These are phyloP conservation scores for Eristalis tenax DNA, from an alignment of 2,888 invertebrate species.

Conservation along the genomic window DNA sequence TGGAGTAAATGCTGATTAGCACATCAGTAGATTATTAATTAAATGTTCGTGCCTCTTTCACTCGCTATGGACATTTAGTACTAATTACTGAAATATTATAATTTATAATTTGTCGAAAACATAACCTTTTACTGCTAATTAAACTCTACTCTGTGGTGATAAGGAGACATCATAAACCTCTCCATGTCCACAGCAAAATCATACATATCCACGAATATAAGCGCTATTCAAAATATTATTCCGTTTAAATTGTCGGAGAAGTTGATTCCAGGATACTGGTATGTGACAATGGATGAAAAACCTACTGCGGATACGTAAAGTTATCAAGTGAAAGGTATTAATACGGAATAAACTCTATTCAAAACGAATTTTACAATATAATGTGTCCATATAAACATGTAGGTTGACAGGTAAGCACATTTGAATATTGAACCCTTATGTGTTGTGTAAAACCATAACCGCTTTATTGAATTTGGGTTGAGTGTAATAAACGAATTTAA, in stretches of 20 bases:
- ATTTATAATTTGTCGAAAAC: constrained; percentile 16
- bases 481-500: too few species aligned
- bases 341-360: neutral
- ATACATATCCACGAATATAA: neutral
- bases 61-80: neutral
- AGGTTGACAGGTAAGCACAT: too few species aligned
- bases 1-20: constrained; percentile 22
- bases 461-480: too few species aligned
- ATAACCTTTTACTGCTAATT: constrained; percentile 19
- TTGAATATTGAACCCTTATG: too few species aligned
- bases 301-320: neutral
- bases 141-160: neutral
- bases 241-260: neutral
- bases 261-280: neutral
- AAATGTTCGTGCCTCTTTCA: neutral
- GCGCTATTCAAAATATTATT: neutral
- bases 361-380: neutral
- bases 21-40: constrained; percentile 29
- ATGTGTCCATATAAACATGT: too few species aligned
- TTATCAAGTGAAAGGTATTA: neutral
- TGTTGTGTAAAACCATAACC: too few species aligned
- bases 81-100: neutral
- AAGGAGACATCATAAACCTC: too few species aligned
- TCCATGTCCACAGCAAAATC: neutral
- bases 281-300: constrained; percentile 10